These are phyloP conservation scores for Cheirogaleus medius DNA, from an alignment of 2,113 vertebrate genomes.

Conservation along the genomic window DNA sequence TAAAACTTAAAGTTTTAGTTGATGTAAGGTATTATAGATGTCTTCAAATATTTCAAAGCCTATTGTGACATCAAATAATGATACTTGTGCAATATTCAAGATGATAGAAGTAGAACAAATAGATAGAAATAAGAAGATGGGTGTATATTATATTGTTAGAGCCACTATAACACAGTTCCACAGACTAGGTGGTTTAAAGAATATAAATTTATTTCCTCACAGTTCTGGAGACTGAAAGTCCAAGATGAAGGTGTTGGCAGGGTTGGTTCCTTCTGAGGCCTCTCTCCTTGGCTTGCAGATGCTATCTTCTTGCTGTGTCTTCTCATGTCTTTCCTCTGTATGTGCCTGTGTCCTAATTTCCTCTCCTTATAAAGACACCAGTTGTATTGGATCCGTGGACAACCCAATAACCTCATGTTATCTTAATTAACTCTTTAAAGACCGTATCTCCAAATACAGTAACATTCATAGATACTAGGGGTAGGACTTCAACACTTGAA, in stretches of 20 bases:
- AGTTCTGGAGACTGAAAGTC: background rate
- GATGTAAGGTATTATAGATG: background rate
- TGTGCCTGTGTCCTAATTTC: background rate
- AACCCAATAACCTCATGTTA: background rate
- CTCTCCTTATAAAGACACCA: background rate
- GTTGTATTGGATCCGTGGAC: background rate
- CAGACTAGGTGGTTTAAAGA: background rate
- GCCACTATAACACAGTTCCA: background rate
- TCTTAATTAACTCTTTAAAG: background rate
- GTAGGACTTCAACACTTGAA: background rate
- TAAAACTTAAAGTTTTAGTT: background rate
- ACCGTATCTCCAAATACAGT: background rate
- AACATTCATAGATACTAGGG: background rate
- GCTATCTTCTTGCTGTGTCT: background rate
- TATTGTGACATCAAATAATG: background rate
- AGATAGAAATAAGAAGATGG: background rate
- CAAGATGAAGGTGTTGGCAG: background rate
- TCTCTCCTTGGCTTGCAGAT: background rate
- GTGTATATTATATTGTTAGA: background rate
- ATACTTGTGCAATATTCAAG: background rate
- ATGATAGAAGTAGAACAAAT: background rate
- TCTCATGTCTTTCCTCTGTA: background rate
- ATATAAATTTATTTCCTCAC: background rate
- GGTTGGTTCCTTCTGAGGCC: background rate
- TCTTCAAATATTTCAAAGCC: background rate